phyloP scores from a whole-genome alignment of 2,113 vertebrate species.

The Hepsetus odoe region DNA sequence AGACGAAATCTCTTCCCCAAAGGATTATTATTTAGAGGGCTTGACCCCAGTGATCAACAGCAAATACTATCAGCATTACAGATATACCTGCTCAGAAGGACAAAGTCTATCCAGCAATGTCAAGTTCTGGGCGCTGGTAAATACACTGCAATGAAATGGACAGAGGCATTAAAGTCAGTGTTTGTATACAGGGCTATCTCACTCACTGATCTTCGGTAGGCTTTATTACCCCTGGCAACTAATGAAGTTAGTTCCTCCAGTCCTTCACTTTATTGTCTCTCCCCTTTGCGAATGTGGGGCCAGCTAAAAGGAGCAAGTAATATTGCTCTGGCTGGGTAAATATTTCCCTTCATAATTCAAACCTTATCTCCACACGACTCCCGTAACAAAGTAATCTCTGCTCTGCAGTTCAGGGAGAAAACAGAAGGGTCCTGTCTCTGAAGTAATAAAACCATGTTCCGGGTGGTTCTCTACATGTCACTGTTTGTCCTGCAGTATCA shows the following conservation, averaged over 20 bases:
- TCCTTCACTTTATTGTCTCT: constrained; percentile 68
- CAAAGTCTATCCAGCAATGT: neutral
- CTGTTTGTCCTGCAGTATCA: constrained; percentile 63
- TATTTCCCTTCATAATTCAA: constrained; percentile 72
- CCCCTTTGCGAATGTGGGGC: constrained; percentile 64
- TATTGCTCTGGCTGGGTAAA: constrained; percentile 69
- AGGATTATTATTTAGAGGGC: constrained; percentile 42
- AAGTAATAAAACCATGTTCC: constrained; percentile 54
- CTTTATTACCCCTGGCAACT: constrained; percentile 77
- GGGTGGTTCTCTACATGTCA: constrained; percentile 51
- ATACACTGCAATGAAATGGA: constrained; percentile 27
- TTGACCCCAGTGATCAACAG: constrained; percentile 32
- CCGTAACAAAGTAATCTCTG: constrained; percentile 52
- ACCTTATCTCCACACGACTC: constrained; percentile 58
- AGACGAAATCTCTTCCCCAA: constrained; percentile 29
- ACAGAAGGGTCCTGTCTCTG: constrained; percentile 42
- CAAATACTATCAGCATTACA: constrained; percentile 17
- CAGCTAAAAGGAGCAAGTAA: constrained; percentile 62
- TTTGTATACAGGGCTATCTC: constrained; percentile 61
- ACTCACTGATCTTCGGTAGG: constrained; percentile 68
- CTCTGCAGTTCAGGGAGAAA: constrained; percentile 36
- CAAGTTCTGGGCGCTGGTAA: constrained; percentile 12
- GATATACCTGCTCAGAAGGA: constrained; percentile 19
- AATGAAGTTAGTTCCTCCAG: constrained; percentile 75
- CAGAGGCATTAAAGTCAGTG: constrained; percentile 58